Conservation (phyloP, 2,113 vertebrate species). For the Erythrocercus mccallii region DNA sequence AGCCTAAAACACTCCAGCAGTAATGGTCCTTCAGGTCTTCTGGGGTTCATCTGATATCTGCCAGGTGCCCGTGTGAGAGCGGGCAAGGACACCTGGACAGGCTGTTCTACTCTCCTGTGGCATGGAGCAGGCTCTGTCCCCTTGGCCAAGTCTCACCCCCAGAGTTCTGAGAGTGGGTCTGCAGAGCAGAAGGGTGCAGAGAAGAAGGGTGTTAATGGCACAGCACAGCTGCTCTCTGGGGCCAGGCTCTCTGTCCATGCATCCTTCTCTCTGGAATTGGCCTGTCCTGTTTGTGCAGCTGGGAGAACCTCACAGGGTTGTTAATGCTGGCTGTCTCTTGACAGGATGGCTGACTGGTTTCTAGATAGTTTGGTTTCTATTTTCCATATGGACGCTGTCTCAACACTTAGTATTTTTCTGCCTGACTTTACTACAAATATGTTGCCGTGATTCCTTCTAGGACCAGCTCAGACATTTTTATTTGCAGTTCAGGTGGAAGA, state of each 20-base stretch:
- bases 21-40: slow-evolving; percentile 51
- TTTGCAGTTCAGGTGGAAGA: not conserved
- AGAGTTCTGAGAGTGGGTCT: not conserved
- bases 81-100: not conserved
- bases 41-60: slow-evolving; percentile 39
- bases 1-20: slow-evolving; percentile 7
- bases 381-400: not conserved
- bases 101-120: not conserved
- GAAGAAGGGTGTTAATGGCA: not conserved
- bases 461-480: not conserved
- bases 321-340: not conserved
- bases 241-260: not conserved
- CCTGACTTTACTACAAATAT: not conserved
- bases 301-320: not conserved
- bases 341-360: not conserved
- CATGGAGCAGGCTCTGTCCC: not conserved
- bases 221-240: not conserved
- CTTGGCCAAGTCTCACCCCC: not conserved
- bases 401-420: not conserved
- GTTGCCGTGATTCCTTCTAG: not conserved
- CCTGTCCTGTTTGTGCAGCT: not conserved
- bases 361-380: not conserved
- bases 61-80: not conserved
- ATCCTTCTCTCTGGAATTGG: not conserved
- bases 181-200: rapidly evolving